Base-by-base conservation (phyloP, 2,888 invertebrate species). In the Parasteatoda lunata region DNA sequence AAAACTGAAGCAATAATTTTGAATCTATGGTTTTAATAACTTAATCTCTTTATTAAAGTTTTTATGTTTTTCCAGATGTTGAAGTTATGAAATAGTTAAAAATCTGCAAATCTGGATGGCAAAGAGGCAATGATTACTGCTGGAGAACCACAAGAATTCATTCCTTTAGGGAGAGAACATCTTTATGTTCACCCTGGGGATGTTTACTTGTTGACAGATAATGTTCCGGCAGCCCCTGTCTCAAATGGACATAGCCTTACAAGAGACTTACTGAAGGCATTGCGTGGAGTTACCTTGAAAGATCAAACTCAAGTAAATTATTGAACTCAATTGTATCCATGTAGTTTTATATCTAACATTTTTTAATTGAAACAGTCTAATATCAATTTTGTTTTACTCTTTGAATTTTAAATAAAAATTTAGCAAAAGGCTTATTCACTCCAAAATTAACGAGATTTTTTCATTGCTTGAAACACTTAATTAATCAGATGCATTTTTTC, bases 161-260 rank as follows among this genome's bases (percentile, higher is more conserved):
- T 95, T 94, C 97, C 97, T 91, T 95, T 95, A 93, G 97, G 97
- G 92, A 95, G 96, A 93, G 95, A 88, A 69, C 85, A 85, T 54
- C 77, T 85, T 15, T 68, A 69, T 47, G 64, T 81, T 52, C 85
- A 85, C 71, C 88, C 88, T 84, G 88, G 82, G 78, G 85, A 84
- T 86, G 86, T 79, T 30, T 86, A 84, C 77, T 86, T 81, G 64
- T 80, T 73, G 30, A 83, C 70, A n/a, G 82, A 86, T 71, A 76
- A 77, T 66, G 59, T 71, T 66, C 73, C 81, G 45, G 66, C 73
- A 80, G 72, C 68, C 13, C 72, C 54, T 49, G 15, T 70, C n/a
- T 47, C 68, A n/a, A 49, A 82, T 47, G 52, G 70, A 64, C 79
- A 65, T 9, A 89, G 89, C 48, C 64, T 84, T 48, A 89, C 87